Percentiles rank a stretch among this genome's conserved stretches.
phyloP scores from a whole-genome alignment of 2,113 vertebrate genomes.

The Leiothrix lutea region DNA sequence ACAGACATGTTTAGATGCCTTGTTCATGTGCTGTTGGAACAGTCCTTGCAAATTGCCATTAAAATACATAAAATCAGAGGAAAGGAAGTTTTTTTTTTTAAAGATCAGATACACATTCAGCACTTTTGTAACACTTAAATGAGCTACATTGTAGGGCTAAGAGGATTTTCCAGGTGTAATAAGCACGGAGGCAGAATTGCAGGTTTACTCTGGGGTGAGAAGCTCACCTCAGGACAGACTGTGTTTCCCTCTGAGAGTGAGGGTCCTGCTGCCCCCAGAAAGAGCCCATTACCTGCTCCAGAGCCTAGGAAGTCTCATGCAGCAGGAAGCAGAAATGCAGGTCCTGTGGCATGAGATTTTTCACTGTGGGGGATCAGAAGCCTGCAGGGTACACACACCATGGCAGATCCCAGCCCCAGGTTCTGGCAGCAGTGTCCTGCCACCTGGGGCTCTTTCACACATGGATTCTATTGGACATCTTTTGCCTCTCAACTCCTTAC shows the following conservation, averaged over 20 bases:
- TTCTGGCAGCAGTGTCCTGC: neutral
- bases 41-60: neutral
- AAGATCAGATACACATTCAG: neutral
- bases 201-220: neutral
- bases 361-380: neutral
- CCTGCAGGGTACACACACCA: neutral
- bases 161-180: neutral
- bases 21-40: neutral
- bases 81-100: neutral
- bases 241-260: neutral
- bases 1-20: neutral
- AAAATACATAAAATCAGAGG: neutral
- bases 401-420: neutral
- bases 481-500: neutral
- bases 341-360: neutral
- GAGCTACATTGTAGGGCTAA: neutral
- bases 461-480: rapidly evolving
- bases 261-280: neutral
- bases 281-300: neutral
- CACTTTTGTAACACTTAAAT: neutral
- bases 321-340: neutral
- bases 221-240: neutral
- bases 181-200: neutral
- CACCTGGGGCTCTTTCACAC: neutral
- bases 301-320: neutral